Evolutionary conservation across 1,140 invertebrate genomes (phyloP).

Genomic region (Conopomorpha cramerella): DNA sequence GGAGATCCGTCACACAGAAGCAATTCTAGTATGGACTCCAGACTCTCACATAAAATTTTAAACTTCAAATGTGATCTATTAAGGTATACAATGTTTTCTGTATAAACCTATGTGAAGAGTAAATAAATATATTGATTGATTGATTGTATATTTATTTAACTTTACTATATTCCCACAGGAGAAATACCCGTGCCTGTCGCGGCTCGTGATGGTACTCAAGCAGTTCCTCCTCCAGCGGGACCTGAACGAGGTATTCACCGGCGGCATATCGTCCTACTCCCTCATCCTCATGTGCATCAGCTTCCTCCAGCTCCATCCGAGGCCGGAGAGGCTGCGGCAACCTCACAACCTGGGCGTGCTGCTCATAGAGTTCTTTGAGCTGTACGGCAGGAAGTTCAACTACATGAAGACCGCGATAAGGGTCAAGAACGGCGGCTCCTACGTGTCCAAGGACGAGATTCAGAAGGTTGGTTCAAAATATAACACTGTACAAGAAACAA

Average conservation of each 20-base stretch:
- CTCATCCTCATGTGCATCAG: conserved; percentile 98
- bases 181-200: conserved; percentile 85
- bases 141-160: too few species aligned
- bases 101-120: too few species aligned
- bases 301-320: conserved; percentile 82
- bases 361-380: conserved; percentile 96
- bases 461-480: conserved; percentile 63
- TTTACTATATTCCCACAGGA: conserved; percentile 21
- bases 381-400: conserved; percentile 96
- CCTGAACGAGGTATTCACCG: conserved; percentile 98
- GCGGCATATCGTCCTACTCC: conserved; percentile 98
- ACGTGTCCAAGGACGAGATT: conserved; percentile 94
- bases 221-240: conserved; percentile 96
- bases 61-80: too few species aligned
- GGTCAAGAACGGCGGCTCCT: conserved; percentile 91
- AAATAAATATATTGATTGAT: too few species aligned
- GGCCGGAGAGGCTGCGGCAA: conserved; percentile 55
- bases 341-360: conserved; percentile 86
- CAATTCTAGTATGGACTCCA: too few species aligned
- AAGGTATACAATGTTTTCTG: too few species aligned
- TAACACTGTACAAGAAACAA: too few species aligned
- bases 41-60: too few species aligned
- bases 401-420: conserved; percentile 93
- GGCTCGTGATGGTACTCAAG: conserved; percentile 95
- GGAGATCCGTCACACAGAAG: too few species aligned